Conservation (phyloP, 2,113 vertebrate species). For the Salvelinus alpinus region DNA sequence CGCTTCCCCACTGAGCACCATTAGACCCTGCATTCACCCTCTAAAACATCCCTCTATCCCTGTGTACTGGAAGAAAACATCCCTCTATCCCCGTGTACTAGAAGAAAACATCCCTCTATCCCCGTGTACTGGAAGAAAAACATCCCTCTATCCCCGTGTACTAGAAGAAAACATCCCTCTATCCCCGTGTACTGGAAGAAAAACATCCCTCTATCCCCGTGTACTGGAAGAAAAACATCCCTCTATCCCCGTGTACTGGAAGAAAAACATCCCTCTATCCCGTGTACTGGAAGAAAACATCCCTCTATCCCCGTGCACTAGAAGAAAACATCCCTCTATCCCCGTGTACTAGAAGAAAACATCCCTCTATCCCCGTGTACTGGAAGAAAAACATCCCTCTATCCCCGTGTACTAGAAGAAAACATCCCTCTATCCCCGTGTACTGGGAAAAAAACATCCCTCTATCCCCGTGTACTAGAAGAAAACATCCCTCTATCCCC, state of each 20-base stretch:
- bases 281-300: conserved; percentile 34
- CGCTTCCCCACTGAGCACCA: conserved; percentile 38
- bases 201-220: conserved; percentile 28
- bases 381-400: too few species aligned
- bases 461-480: too few species aligned
- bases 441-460: too few species aligned
- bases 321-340: too few species aligned
- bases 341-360: too few species aligned
- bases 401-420: too few species aligned
- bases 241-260: conserved; percentile 5
- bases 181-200: conserved; percentile 8
- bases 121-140: conserved; percentile 19
- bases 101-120: conserved; percentile 30
- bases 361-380: too few species aligned
- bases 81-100: background rate
- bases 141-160: conserved; percentile 25
- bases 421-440: too few species aligned
- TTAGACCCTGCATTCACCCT: conserved; percentile 42
- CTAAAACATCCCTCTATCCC: background rate
- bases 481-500: too few species aligned
- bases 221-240: conserved; percentile 36
- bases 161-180: conserved; percentile 29
- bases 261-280: conserved; percentile 27
- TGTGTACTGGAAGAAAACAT: conserved; percentile 34
- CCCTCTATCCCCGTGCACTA: background rate